Evolutionary conservation across 2,888 invertebrate species (phyloP).

Genomic region (Thymelicus acteon): DNA sequence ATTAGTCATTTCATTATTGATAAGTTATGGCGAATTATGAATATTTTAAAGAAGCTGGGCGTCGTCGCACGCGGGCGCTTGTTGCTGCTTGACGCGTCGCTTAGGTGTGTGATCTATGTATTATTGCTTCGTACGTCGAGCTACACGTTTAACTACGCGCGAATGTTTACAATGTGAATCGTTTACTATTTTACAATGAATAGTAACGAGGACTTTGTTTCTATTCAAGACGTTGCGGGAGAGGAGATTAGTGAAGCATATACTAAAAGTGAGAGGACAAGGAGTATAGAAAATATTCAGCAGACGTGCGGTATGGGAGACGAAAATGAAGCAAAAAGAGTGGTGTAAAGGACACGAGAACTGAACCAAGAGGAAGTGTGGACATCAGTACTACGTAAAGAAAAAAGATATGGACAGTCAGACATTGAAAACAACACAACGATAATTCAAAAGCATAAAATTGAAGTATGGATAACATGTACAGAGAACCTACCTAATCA

Average conservation of each 20-base stretch:
- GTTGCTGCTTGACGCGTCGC: too few relatives aligned
- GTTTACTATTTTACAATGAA: not conserved
- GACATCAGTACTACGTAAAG: slow-evolving; percentile 1
- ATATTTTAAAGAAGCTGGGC: too few relatives aligned
- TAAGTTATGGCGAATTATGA: too few relatives aligned
- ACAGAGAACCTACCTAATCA: too few relatives aligned
- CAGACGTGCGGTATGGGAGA: not conserved
- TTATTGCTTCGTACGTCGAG: too few relatives aligned
- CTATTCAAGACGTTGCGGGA: not conserved
- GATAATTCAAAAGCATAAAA: not conserved
- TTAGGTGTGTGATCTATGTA: too few relatives aligned
- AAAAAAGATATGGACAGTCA: slow-evolving; percentile 8
- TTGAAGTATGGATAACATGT: too few relatives aligned
- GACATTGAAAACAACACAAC: not conserved
- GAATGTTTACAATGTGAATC: too few relatives aligned
- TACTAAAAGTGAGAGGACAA: slow-evolving; percentile 21
- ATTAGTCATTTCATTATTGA: too few relatives aligned
- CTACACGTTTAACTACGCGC: too few relatives aligned
- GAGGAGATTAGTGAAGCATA: not conserved
- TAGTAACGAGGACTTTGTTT: not conserved
- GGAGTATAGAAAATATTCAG: not conserved
- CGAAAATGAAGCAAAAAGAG: not conserved
- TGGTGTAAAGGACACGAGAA: slow-evolving; percentile 7
- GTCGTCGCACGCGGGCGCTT: too few relatives aligned
- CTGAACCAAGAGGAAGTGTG: slow-evolving; percentile 11